phyloP scores from a whole-genome alignment of 1,140 invertebrate species.

The Drosophila kurseongensis region DNA sequence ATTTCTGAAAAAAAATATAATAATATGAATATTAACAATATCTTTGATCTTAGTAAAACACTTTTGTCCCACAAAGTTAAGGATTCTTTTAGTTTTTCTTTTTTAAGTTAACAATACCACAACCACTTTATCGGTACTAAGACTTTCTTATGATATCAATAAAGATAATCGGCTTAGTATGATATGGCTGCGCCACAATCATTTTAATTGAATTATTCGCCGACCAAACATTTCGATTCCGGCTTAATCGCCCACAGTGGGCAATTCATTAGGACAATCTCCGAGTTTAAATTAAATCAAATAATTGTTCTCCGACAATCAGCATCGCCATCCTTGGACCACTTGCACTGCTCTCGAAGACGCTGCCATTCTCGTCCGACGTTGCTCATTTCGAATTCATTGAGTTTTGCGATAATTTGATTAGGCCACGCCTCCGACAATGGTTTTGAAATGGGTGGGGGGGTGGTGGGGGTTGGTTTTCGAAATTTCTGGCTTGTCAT shows the following conservation, averaged over 20 bases:
- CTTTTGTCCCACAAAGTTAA: too few species aligned
- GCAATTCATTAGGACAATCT: conserved; percentile 47
- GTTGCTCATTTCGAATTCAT: conserved; percentile 61
- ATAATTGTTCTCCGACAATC: conserved; percentile 40
- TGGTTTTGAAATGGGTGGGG: neutral
- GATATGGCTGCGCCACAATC: conserved; percentile 1
- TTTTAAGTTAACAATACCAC: neutral
- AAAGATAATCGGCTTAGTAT: conserved; percentile 4
- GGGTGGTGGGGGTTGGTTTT: neutral
- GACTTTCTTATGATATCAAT: neutral
- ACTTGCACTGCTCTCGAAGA: conserved; percentile 24
- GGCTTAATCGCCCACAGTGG: neutral
- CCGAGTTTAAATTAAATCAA: conserved; percentile 49
- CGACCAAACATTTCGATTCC: conserved; percentile 16
- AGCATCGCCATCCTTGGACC: conserved; percentile 9
- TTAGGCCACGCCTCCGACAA: conserved; percentile 51
- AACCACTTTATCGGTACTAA: neutral
- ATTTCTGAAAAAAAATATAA: too few species aligned
- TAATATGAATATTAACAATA: too few species aligned
- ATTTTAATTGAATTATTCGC: conserved; percentile 33
- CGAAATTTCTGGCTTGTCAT: conserved; percentile 15
- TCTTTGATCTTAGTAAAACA: too few species aligned
- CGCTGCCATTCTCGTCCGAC: conserved; percentile 25
- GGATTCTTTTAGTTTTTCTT: too few species aligned
- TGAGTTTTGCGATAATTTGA: conserved; percentile 66